Percentiles rank a stretch among this genome's conserved stretches.
These are phyloP conservation scores for Genyomyrus donnyi DNA, from an alignment of 2,113 vertebrate species.

Conservation along the genomic window DNA sequence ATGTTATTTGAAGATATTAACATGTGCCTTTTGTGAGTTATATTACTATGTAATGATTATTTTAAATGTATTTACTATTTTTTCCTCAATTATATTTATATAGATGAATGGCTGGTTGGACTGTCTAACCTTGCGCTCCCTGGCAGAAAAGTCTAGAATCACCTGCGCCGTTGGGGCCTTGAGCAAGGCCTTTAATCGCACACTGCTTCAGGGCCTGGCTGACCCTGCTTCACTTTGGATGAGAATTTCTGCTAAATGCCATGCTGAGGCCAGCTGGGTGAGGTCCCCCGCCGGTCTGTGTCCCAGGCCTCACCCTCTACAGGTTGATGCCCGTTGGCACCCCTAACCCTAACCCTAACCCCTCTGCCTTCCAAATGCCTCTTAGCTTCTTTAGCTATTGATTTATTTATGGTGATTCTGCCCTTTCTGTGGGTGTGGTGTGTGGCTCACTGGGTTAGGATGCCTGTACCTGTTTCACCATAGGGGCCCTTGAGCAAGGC, in stretches of 20 bases:
- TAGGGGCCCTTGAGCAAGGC: background rate
- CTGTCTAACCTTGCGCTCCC: background rate
- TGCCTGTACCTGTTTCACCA: background rate
- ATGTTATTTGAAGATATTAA: background rate
- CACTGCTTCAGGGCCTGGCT: background rate
- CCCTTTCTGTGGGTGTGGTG: background rate
- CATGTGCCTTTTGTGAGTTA: background rate
- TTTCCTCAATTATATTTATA: background rate
- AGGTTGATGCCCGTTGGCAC: background rate
- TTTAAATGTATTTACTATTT: background rate
- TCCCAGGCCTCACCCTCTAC: background rate
- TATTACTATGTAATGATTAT: background rate
- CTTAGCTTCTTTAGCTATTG: background rate
- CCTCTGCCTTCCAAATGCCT: background rate
- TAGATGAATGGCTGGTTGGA: background rate
- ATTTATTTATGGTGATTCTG: background rate
- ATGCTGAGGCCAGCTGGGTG: background rate
- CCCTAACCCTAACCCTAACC: background rate
- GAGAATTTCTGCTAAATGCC: background rate
- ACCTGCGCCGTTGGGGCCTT: background rate
- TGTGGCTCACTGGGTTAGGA: background rate
- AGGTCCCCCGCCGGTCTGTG: background rate
- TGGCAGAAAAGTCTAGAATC: background rate
- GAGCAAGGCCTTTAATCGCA: background rate
- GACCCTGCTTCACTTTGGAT: background rate